Evolutionary conservation across 2,888 invertebrate genomes (phyloP).

Genomic region (Athalia cordata): DNA sequence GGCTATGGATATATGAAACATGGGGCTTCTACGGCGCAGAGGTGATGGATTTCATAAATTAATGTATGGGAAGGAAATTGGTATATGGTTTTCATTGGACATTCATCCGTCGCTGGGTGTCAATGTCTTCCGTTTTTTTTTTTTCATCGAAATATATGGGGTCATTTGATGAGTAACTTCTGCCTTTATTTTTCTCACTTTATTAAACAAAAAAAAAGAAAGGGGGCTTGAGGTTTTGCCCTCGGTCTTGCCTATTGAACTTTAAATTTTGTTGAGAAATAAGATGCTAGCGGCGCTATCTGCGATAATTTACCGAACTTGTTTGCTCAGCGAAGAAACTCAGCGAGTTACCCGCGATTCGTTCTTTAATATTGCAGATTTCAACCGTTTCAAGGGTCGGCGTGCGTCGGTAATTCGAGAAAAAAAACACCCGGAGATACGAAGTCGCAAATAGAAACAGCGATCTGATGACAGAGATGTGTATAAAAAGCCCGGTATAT

Average conservation of each 20-base stretch:
- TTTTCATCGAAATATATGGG: neutral
- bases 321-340: neutral
- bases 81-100: conserved; percentile 25
- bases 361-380: conserved; percentile 1
- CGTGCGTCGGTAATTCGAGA: neutral
- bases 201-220: neutral
- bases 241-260: neutral
- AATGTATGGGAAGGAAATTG: conserved; percentile 15
- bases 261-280: too few species aligned
- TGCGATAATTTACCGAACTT: conserved; percentile 1
- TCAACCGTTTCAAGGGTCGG: neutral
- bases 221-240: neutral
- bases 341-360: neutral
- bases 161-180: neutral
- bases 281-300: conserved; percentile 8
- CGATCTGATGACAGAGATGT: neutral
- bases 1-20: neutral
- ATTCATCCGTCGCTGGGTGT: conserved; percentile 17
- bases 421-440: neutral
- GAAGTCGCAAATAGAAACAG: neutral
- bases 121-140: neutral
- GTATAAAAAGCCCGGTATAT: neutral
- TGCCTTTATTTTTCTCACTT: too few species aligned
- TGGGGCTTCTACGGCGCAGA: conserved; percentile 27
- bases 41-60: neutral